Base-by-base conservation (phyloP, 1,140 invertebrate genomes). In the Euglossa dilemma region DNA sequence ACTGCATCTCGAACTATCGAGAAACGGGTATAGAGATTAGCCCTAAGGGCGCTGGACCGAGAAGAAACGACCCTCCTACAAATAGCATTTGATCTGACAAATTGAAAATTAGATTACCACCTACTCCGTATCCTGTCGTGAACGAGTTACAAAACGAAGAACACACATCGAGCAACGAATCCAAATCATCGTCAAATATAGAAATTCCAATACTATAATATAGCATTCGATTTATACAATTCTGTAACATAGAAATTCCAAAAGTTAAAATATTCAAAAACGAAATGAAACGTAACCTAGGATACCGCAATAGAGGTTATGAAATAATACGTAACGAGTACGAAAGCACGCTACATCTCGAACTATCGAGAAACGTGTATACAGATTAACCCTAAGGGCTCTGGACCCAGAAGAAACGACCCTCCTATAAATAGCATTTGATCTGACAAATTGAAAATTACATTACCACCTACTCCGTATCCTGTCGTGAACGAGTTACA, bases 371-470 rank as follows among this genome's bases (percentile, higher is more conserved):
- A n/a, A n/a, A n/a, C n/a, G n/a, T n/a, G n/a, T n/a, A n/a, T n/a
- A n/a, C 23, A 59, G 76, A 79, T 79, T 79, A 36, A 43, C 45
- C 4, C 14, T 20, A 20, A 59, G 23, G 8, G 28, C 78, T 57
- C 78, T 59, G 57, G 56, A 72, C 56, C 57, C 47, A 12, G 61
- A 47, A 73, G 8, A 20, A 63, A 73, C 50, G 52, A 14, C 54
- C 36, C 6, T 18, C 28, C 16, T 5, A 45, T 23, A 43, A 72
- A 80, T 72, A 72, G 63, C 23, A 23, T 59, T 80, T 52, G 45
- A 72, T 18, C 67, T 52, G 63, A 72, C 78, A 50, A 73, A 72
- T 80, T 73, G 78, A 54, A 80, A 73, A 80, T 80, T 71, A 18
- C n/a, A 80, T 80, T 63, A 72, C 47, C n/a, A 2, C 54, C 20